These are phyloP conservation scores for Corythornis cristatus DNA, from an alignment of 2,113 vertebrate species.

Conservation along the genomic window DNA sequence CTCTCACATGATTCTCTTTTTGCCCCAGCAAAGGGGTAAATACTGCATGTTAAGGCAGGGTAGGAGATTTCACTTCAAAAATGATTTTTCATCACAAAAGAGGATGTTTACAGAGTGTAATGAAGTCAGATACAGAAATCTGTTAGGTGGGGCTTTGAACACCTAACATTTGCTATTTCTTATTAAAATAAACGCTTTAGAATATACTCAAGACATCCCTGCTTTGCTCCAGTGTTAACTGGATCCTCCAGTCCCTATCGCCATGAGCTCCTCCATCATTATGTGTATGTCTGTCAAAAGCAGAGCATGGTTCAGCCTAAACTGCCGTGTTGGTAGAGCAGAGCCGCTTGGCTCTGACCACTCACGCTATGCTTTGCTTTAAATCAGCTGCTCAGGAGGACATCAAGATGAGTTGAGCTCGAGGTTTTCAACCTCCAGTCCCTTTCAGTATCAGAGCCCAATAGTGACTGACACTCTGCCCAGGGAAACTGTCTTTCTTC, in stretches of 20 bases:
- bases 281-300: fast-evolving
- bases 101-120: background rate
- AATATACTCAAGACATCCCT: background rate
- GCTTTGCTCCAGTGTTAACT: background rate
- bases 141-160: background rate
- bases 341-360: background rate
- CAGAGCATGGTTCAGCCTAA: background rate
- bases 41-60: background rate
- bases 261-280: background rate
- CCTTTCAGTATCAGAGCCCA: background rate
- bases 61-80: background rate
- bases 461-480: background rate
- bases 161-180: background rate
- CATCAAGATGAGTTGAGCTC: background rate
- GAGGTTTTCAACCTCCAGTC: background rate
- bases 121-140: background rate
- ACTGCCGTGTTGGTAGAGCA: background rate
- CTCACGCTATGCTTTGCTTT: background rate
- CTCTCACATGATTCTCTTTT: fast-evolving
- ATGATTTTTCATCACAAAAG: background rate
- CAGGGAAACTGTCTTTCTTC: background rate
- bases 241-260: background rate
- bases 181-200: background rate
- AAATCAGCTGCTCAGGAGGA: background rate
- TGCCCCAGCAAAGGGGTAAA: background rate